A percentile compares a stretch with the other conserved stretches of the same genome.
These are phyloP conservation scores for Zaprionus vittiger DNA, from an alignment of 1,140 invertebrate species.

Conservation along the genomic window DNA sequence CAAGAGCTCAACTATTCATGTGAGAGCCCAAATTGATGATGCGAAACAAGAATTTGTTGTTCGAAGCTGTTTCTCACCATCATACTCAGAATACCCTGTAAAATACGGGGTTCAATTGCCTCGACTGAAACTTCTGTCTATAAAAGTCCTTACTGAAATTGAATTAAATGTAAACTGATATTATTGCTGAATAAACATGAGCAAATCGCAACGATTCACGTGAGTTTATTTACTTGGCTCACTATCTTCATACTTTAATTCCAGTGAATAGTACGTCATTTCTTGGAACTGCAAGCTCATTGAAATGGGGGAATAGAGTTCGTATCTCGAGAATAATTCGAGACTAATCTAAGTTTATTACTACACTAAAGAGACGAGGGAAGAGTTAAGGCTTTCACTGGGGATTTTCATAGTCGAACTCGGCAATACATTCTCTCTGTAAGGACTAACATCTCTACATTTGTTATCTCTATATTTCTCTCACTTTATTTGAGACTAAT, in stretches of 20 bases:
- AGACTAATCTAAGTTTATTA: neutral
- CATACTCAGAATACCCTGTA: slow-evolving; percentile 27
- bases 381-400: too few species aligned
- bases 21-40: slow-evolving; percentile 63
- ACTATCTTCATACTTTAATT: neutral
- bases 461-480: too few species aligned
- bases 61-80: slow-evolving; percentile 36
- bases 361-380: neutral
- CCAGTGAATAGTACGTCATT: slow-evolving; percentile 1
- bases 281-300: neutral
- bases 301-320: neutral
- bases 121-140: neutral
- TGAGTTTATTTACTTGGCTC: neutral
- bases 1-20: neutral
- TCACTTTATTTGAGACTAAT: too few species aligned
- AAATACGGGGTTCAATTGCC: neutral
- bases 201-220: neutral
- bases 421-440: too few species aligned
- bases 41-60: slow-evolving; percentile 77
- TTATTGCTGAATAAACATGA: neutral
- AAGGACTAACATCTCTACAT: too few species aligned
- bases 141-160: neutral
- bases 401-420: too few species aligned
- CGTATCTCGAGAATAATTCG: neutral
- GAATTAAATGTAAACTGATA: neutral